These are phyloP conservation scores for Prosopocoilus inquinatus DNA, from an alignment of 2,888 invertebrate genomes.

Conservation along the genomic window DNA sequence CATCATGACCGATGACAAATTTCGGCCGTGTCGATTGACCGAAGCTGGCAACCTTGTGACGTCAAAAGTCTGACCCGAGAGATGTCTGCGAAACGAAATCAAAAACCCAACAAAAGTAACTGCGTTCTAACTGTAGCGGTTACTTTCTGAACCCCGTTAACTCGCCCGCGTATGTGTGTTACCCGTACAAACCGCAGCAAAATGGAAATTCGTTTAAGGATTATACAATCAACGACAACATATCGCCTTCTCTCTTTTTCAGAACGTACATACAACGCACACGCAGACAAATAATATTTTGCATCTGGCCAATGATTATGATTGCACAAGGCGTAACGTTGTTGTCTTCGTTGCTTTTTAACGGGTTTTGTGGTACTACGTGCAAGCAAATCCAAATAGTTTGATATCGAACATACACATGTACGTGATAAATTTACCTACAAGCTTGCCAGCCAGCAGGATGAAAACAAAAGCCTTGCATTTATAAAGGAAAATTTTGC, in stretches of 20 bases:
- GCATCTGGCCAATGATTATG: neutral
- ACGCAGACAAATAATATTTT: neutral
- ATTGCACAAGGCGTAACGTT: too few relatives aligned
- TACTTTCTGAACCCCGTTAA: constrained; percentile 46
- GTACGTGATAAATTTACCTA: too few relatives aligned
- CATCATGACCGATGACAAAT: too few relatives aligned
- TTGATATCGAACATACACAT: too few relatives aligned
- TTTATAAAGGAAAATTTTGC: neutral
- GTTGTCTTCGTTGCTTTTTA: too few relatives aligned
- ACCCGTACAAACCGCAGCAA: constrained; percentile 31
- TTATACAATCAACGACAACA: constrained; percentile 1
- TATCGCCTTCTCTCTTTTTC: neutral
- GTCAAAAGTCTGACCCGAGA: constrained; percentile 20
- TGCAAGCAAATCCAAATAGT: too few relatives aligned
- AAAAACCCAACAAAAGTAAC: constrained; percentile 49
- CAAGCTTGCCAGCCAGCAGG: neutral
- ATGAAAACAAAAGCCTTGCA: neutral
- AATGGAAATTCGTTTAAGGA: constrained; percentile 18
- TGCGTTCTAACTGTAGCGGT: constrained; percentile 39
- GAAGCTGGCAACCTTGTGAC: constrained; percentile 31
- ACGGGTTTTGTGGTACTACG: too few relatives aligned
- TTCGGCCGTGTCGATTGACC: too few relatives aligned
- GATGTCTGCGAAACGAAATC: constrained; percentile 39
- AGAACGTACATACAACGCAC: too few relatives aligned
- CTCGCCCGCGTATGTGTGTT: constrained; percentile 38